These are phyloP conservation scores for Micronycteris hirsuta DNA, from an alignment of 2,113 vertebrate genomes.

Conservation along the genomic window DNA sequence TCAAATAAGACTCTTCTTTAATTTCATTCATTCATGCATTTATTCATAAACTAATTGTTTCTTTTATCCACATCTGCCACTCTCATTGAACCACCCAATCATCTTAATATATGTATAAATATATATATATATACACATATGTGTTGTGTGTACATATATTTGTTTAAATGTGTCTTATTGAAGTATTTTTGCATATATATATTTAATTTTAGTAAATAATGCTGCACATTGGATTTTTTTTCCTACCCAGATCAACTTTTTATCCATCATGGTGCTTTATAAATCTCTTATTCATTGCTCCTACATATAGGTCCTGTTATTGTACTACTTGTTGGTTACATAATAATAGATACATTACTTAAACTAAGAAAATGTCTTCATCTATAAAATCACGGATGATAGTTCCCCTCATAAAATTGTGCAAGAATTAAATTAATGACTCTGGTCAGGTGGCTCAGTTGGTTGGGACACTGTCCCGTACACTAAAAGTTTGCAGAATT, in stretches of 20 bases:
- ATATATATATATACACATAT: too few relatives aligned
- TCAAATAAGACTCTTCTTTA: background rate
- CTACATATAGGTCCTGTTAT: background rate
- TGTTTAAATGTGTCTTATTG: background rate
- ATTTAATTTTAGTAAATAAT: background rate
- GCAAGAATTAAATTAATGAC: background rate
- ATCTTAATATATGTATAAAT: too few relatives aligned
- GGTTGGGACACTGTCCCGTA: too few relatives aligned
- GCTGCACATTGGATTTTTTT: background rate
- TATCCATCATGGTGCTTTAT: background rate
- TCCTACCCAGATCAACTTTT: background rate
- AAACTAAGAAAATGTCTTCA: background rate
- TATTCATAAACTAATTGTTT: too few relatives aligned
- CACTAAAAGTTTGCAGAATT: too few relatives aligned
- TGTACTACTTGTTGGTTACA: background rate
- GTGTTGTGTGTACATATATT: background rate
- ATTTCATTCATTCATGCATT: background rate
- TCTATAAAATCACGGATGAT: background rate
- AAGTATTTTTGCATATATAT: too few relatives aligned
- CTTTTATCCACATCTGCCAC: too few relatives aligned
- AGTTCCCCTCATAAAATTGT: background rate
- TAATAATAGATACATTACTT: background rate
- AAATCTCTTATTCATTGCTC: background rate
- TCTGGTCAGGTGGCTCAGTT: too few relatives aligned
- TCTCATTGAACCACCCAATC: too few relatives aligned